phyloP scores from a whole-genome alignment of 2,113 vertebrate genomes.

The Neotragus moschatus region DNA sequence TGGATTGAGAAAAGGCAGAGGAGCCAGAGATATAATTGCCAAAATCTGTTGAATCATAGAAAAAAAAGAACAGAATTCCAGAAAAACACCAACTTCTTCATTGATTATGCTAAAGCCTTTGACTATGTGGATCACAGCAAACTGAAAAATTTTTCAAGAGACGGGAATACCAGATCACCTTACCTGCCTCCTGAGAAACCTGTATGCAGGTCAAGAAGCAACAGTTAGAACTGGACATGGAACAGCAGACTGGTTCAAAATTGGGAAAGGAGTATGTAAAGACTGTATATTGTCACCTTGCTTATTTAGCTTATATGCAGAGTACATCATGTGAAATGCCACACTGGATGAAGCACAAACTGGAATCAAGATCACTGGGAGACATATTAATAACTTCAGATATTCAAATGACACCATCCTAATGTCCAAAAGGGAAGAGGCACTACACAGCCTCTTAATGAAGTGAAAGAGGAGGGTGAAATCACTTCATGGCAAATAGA shows the following conservation, averaged over 20 bases:
- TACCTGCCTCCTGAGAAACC: background rate
- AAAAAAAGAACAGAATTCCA: background rate
- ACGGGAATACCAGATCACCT: background rate
- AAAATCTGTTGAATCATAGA: background rate
- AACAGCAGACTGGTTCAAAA: background rate
- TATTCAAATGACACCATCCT: background rate
- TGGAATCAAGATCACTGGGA: background rate
- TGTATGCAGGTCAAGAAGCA: background rate
- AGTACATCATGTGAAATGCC: background rate
- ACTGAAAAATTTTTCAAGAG: background rate
- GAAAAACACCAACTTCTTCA: background rate
- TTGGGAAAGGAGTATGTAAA: background rate
- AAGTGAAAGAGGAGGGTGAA: background rate
- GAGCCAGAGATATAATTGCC: background rate
- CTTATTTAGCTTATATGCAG: background rate
- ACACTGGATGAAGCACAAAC: background rate
- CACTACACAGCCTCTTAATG: background rate
- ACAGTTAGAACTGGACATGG: background rate
- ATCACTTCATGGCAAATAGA: background rate
- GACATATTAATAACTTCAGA: background rate
- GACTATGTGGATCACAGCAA: background rate
- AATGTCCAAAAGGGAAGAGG: background rate
- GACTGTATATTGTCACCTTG: background rate
- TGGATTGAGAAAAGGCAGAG: background rate
- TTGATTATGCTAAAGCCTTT: background rate